phyloP scores from a whole-genome alignment of 2,797 vertebrate genomes.

The Lepus oiostolus region DNA sequence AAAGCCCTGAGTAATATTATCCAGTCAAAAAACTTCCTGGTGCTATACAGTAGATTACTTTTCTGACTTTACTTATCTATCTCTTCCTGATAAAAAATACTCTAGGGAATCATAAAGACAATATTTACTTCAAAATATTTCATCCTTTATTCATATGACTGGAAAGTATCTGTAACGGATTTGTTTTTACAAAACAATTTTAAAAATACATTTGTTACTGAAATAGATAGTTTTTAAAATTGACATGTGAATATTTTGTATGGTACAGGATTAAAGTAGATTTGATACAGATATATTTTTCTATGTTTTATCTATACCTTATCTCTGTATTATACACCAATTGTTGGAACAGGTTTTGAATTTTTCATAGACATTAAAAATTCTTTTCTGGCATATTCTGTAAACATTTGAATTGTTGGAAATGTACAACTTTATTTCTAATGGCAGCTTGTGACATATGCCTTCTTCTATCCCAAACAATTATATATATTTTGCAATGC shows the following conservation, averaged over 20 bases:
- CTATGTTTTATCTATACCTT: neutral
- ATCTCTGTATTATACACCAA: neutral
- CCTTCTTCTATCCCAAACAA: neutral
- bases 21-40: neutral
- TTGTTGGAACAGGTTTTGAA: neutral
- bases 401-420: neutral
- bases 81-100: conserved; percentile 30
- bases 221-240: neutral
- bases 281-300: neutral
- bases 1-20: neutral
- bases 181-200: neutral
- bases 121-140: neutral
- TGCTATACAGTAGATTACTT: neutral
- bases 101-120: neutral
- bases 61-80: too few species aligned
- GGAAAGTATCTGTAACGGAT: neutral
- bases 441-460: neutral
- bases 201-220: neutral
- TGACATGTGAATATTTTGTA: neutral
- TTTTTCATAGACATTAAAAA: neutral
- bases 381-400: neutral
- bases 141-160: neutral
- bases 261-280: neutral
- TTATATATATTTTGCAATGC: neutral
- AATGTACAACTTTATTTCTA: neutral